Conservation (phyloP, 1,140 invertebrate genomes). For the Radopholus similis region DNA sequence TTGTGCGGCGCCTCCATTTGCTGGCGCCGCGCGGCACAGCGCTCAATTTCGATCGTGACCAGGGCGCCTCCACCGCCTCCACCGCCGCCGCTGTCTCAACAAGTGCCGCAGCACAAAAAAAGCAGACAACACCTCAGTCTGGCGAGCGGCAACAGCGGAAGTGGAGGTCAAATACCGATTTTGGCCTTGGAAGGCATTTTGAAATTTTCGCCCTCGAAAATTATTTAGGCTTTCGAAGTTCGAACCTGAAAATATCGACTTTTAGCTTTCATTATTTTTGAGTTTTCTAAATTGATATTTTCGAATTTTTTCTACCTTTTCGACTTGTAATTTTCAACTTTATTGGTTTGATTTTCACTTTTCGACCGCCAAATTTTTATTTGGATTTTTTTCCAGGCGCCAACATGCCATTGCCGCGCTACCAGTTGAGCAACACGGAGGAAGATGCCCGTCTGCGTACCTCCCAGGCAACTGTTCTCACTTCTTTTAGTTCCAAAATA, state of each 20-base stretch:
- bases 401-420: background rate
- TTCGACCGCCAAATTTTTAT: background rate
- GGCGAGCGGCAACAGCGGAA: background rate
- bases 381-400: background rate
- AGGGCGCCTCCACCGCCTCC: background rate
- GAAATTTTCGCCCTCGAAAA: too few species aligned
- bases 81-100: background rate
- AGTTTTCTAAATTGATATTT: too few species aligned
- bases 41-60: conserved; percentile 14
- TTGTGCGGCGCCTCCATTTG: conserved; percentile 5
- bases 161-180: background rate
- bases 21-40: conserved; percentile 10
- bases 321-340: too few species aligned
- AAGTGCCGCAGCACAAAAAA: background rate
- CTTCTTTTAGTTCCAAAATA: too few species aligned
- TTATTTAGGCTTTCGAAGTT: too few species aligned
- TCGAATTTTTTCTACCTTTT: too few species aligned
- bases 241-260: too few species aligned
- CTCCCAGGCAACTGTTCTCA: too few species aligned
- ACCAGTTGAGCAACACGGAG: background rate
- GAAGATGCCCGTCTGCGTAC: background rate
- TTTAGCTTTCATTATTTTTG: too few species aligned
- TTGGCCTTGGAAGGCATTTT: background rate
- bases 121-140: conserved; percentile 5
- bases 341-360: too few species aligned